Evolutionary conservation across 2,113 vertebrate species (phyloP), one percentile per base, ranked within the genome.

Genomic region (Mohoua ochrocephala): DNA sequence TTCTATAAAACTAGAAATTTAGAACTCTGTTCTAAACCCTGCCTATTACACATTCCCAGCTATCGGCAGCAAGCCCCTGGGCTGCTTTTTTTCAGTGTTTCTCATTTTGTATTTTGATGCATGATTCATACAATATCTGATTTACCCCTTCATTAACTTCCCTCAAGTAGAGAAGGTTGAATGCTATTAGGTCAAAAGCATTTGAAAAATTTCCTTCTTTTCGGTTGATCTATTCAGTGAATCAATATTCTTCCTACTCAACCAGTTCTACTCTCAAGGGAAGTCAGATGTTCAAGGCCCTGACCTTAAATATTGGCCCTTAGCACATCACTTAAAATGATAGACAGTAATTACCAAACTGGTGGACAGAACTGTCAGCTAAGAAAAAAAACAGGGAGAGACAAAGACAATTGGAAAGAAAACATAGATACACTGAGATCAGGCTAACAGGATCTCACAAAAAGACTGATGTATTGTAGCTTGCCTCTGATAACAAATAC

Each of bases 331-430:
- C 76, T 94, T 95, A 95, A 92, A 92, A 94, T 95, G 95, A 97
- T 80, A 87, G 96, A 95, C 96, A 96, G 91, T 97, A 97, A 96
- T 97, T 95, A 97, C 60, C 3, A 10, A 93, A 95, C 37, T 84
- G 91, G 50, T 47, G 60, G 91, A 92, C 94, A 92, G 83, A 92
- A 92, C 67, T 95, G 89, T 75, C 91, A 95, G 68, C 1, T 59
- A 47, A 91, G 56, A 5, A 17, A 73, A 77, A 71, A 77, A 49
- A 23, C 35, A 84, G 24, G 22, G 44, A 63, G 73, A 95, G 73
- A 81, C 77, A 84, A 91, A 92, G 71, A 88, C 61, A 42, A 84
- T 10, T 24, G 52, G 63, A 83, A 92, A 89, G 79, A 79, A 70
- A 63, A n/a, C 22, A 86, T 1, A 8, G 63, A 69, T 52, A 77